A percentile compares a stretch with the other conserved stretches of the same genome.
Conservation (phyloP, 2,888 invertebrate genomes). For the Aleiodes testaceus region DNA sequence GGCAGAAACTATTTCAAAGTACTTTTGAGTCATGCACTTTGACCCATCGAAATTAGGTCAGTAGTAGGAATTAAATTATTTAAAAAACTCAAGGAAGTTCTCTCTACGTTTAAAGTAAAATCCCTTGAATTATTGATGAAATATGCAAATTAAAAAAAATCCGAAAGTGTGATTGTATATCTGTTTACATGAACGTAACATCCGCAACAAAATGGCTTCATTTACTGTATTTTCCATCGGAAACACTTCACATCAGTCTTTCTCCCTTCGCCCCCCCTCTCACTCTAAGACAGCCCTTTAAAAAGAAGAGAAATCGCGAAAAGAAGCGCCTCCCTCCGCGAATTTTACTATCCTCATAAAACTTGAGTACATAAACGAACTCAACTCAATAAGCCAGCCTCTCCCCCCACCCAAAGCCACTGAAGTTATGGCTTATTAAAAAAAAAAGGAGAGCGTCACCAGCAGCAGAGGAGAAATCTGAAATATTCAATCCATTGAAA, state of each 20-base stretch:
- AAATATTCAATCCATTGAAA: neutral
- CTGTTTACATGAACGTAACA: neutral
- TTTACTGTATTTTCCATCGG: conserved; percentile 9
- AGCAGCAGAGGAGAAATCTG: conserved; percentile 5
- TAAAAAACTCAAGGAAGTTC: too few species aligned
- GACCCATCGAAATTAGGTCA: conserved; percentile 59
- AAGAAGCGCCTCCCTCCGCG: conserved; percentile 43
- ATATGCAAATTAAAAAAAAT: neutral
- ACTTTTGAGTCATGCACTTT: conserved; percentile 66
- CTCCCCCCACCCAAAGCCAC: conserved; percentile 63
- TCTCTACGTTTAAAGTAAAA: too few species aligned
- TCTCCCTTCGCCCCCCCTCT: neutral
- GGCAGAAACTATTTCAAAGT: conserved; percentile 66
- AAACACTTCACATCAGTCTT: neutral
- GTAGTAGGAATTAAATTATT: neutral
- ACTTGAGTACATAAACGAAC: conserved; percentile 69
- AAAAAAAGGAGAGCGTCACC: conserved; percentile 51
- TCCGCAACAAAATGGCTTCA: conserved; percentile 16
- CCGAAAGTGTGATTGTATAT: neutral
- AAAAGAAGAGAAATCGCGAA: conserved; percentile 3
- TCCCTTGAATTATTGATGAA: neutral
- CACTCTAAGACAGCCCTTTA: neutral
- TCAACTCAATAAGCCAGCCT: conserved; percentile 66
- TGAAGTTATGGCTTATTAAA: conserved; percentile 67
- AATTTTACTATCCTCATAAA: conserved; percentile 69